Evolutionary conservation across 2,797 vertebrate species (phyloP).

Genomic region (Coendou prehensilis): DNA sequence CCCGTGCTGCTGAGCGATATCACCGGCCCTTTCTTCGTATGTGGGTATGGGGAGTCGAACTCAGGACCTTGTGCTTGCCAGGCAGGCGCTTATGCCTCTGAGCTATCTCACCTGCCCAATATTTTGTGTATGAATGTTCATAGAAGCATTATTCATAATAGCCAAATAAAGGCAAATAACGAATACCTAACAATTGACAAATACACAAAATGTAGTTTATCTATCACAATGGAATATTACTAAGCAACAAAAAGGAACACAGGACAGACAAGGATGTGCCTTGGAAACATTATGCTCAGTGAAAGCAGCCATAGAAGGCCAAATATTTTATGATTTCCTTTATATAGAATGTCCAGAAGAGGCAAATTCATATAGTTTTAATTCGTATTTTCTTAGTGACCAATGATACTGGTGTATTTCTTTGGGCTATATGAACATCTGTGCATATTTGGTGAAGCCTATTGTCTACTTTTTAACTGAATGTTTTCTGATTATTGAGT

Average conservation of each 20-base stretch:
- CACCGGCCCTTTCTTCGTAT: too few relatives aligned
- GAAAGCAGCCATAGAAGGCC: neutral
- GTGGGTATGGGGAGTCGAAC: too few relatives aligned
- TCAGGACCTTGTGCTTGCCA: too few relatives aligned
- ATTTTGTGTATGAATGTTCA: neutral
- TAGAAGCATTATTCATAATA: conserved; percentile 29
- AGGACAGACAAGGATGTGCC: neutral
- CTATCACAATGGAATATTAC: neutral
- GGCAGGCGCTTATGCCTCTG: too few relatives aligned
- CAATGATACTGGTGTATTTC: neutral
- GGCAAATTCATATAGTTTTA: neutral
- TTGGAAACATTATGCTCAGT: neutral
- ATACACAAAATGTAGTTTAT: conserved; percentile 3
- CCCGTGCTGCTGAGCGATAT: too few relatives aligned
- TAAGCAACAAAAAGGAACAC: conserved; percentile 35
- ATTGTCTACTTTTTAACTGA: neutral
- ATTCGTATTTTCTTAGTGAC: neutral
- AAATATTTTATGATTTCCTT: neutral
- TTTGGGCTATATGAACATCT: neutral
- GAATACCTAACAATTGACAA: neutral
- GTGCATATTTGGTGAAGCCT: neutral
- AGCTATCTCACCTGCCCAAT: neutral
- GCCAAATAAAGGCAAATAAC: conserved; percentile 1
- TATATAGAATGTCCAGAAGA: neutral
- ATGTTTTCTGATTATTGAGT: neutral